phyloP scores from a whole-genome alignment of 2,113 vertebrate species.

The Oenanthe melanoleuca region DNA sequence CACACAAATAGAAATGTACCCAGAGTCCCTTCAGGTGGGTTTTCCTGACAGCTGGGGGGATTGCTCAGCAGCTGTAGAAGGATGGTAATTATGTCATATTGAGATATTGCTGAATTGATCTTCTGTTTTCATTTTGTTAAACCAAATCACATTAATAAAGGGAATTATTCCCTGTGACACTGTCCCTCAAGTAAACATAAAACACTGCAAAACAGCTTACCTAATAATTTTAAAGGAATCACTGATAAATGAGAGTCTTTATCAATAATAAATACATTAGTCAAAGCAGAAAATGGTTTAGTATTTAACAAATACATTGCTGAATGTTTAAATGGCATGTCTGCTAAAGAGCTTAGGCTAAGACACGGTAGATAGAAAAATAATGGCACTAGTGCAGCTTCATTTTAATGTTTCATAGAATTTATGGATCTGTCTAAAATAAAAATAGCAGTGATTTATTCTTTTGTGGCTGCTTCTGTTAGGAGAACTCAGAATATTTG shows the following conservation, averaged over 20 bases:
- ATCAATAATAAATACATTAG: not conserved
- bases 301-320: not conserved
- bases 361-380: not conserved
- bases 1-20: not conserved
- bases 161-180: not conserved
- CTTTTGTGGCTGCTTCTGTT: not conserved
- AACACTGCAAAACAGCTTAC: not conserved
- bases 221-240: not conserved
- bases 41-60: not conserved
- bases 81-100: not conserved
- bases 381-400: not conserved
- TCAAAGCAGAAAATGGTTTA: not conserved
- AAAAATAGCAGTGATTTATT: not conserved
- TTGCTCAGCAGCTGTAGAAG: not conserved
- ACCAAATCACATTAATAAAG: not conserved
- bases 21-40: not conserved
- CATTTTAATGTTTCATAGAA: not conserved
- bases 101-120: not conserved
- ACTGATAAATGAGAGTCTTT: not conserved
- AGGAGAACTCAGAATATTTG: not conserved
- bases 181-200: not conserved
- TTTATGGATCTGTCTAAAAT: constrained; percentile 29
- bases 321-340: not conserved
- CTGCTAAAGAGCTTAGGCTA: not conserved
- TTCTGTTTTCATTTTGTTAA: not conserved